Evolutionary conservation across 2,797 vertebrate genomes (phyloP).

Genomic region (Jordanella pulchra): DNA sequence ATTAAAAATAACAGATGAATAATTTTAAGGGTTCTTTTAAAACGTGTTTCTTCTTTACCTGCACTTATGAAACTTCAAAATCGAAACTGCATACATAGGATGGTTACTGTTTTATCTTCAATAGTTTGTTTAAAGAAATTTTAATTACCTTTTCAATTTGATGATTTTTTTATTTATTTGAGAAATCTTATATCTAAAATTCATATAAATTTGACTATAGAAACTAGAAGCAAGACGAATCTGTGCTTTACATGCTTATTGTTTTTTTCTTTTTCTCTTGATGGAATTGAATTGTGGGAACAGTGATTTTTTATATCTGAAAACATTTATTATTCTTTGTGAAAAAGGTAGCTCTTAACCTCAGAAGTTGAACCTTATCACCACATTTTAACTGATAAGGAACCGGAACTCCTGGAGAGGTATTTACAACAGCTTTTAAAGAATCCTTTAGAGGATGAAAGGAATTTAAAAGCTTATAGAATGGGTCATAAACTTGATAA

Average conservation of each 20-base stretch:
- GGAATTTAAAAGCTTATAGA: constrained; percentile 68
- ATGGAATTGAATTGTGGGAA: background rate
- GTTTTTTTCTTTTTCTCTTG: background rate
- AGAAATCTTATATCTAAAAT: background rate
- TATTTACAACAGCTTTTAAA: constrained; percentile 73
- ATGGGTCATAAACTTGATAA: constrained; percentile 65
- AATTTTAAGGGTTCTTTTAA: too few species aligned
- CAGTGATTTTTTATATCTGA: constrained; percentile 3
- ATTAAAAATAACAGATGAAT: too few species aligned
- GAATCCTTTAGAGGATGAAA: constrained; percentile 61
- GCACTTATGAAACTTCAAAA: too few species aligned
- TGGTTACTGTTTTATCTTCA: background rate
- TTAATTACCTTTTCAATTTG: background rate
- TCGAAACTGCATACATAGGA: background rate
- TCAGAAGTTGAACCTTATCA: constrained; percentile 47
- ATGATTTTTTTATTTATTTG: background rate
- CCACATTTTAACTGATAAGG: constrained; percentile 49
- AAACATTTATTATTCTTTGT: constrained; percentile 25
- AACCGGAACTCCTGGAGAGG: constrained; percentile 39
- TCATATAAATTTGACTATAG: background rate
- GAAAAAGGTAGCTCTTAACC: constrained; percentile 12
- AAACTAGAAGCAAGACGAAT: background rate
- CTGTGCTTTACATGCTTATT: background rate
- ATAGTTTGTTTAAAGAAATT: background rate
- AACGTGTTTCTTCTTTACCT: too few species aligned